Evolutionary conservation across 2,888 invertebrate species (phyloP), one percentile per base, ranked within the genome.

Genomic region (Rotaria sp.): DNA sequence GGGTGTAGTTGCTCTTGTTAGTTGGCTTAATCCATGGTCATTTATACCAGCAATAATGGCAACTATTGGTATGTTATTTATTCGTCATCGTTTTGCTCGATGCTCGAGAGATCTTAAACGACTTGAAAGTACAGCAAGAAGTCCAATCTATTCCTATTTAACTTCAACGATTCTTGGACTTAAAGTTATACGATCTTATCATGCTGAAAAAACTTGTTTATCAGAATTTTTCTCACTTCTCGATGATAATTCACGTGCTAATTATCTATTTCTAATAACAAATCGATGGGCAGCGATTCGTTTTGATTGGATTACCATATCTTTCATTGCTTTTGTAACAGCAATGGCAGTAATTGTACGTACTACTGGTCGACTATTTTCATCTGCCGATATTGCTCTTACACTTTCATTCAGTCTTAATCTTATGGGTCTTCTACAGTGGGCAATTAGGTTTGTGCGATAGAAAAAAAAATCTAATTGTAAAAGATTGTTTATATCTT

Each of bases 221-320:
- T 93, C 89, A 41, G 90, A 91, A 87, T 92, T 92, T 89, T 90
- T 91, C 88, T 87, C 88, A 30, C 90, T 91, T 87, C 90, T 91
- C 88, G 93, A 95, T 89, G 90, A 93, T 10, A 96, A 97, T 90
- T 95, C 96, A 85, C 95, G 96, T 1, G 94, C 97, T 10, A 97
- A 95, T 94, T 96, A 94, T 90, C 92, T 96, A 89, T 96, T 96
- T 91, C 94, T 97, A 86, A 94, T 95, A 0, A 94, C 95, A 10
- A 95, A 95, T 35, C 94, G 97, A 87, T 96, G 97, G 88, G 96
- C 98, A 90, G 97, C 96, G 0, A 95, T 96, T 89, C 95, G 95
- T 93, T 92, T 98, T 89, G 98, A 98, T 90, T 92, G 95, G 88
- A 93, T 96, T 85, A 96, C 96, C 90, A 94, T 95, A 0, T 88